phyloP scores from a whole-genome alignment of 2,888 invertebrate genomes.

The Chrysolina haemoptera region DNA sequence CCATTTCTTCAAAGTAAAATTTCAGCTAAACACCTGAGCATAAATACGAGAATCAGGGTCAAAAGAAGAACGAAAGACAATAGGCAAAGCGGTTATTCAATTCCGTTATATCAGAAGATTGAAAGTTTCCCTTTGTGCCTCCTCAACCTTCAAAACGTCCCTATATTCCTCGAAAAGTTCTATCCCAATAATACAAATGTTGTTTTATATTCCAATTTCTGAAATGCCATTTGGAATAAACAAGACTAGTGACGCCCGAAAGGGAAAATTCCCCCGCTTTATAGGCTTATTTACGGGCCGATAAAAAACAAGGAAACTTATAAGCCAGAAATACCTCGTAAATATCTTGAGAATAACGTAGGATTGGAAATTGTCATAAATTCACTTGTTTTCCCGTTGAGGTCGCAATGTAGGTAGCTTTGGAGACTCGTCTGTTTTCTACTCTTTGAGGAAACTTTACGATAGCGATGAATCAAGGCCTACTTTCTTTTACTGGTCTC shows the following conservation, averaged over 20 bases:
- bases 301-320: constrained; percentile 27
- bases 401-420: constrained; percentile 27
- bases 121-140: background rate
- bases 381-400: constrained; percentile 25
- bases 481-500: constrained; percentile 11
- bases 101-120: background rate
- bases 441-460: constrained; percentile 20
- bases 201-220: constrained; percentile 12
- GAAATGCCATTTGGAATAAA: constrained; percentile 4
- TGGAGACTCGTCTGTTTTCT: constrained; percentile 31
- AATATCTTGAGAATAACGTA: constrained; percentile 25
- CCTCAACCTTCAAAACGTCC: background rate
- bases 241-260: constrained; percentile 9
- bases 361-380: constrained; percentile 31
- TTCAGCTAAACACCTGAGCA: background rate
- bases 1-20: no score
- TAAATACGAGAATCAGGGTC: background rate
- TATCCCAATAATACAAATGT: background rate
- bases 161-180: background rate
- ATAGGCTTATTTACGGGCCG: constrained; percentile 21
- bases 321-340: constrained; percentile 28
- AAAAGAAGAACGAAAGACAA: background rate
- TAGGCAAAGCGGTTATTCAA: background rate
- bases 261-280: background rate
- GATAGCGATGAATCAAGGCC: constrained; percentile 20